Evolutionary conservation across 2,797 vertebrate species (phyloP).

Genomic region (Spinus olivaceus): DNA sequence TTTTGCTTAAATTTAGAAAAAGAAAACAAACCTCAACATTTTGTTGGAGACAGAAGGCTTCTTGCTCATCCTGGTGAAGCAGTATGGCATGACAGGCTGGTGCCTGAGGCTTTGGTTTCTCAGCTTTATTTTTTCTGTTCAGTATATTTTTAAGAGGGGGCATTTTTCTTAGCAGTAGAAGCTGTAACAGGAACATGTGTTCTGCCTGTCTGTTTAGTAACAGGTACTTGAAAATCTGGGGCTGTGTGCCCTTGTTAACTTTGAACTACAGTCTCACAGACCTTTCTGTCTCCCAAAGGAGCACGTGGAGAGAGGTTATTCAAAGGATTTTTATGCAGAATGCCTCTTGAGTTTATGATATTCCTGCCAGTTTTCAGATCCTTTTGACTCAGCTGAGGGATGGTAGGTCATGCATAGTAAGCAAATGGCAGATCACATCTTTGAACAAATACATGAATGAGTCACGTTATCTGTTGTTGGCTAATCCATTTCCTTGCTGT

Average conservation of each 20-base stretch:
- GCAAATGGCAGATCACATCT: background rate
- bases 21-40: background rate
- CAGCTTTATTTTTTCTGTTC: background rate
- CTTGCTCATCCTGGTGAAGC: background rate
- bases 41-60: background rate
- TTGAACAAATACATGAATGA: background rate
- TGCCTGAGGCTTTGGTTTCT: background rate
- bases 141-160: background rate
- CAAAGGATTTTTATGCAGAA: background rate
- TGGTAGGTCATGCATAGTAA: background rate
- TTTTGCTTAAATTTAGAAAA: background rate
- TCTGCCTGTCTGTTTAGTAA: background rate
- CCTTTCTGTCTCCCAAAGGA: background rate
- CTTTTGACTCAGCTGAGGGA: background rate
- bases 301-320: background rate
- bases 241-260: background rate
- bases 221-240: background rate
- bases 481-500: background rate
- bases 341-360: background rate
- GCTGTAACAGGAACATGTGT: fast-evolving
- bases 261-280: background rate
- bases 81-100: background rate
- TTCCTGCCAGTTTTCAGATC: background rate
- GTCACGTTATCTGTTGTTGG: background rate
- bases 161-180: background rate